Base-by-base conservation (phyloP, 2,113 vertebrate species). In the Formicarius rufipectus region DNA sequence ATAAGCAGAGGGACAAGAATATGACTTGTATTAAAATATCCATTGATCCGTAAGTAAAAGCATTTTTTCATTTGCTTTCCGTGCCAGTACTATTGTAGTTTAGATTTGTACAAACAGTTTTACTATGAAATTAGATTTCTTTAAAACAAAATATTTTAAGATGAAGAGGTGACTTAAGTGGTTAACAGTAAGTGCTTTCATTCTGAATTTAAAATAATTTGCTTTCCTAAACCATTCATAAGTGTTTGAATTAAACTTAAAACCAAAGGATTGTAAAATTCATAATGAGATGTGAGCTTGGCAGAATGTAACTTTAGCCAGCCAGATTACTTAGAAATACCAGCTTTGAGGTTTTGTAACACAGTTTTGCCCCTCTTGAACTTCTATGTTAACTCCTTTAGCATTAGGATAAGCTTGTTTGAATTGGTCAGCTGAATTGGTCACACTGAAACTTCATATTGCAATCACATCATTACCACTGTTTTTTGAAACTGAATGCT, bases 1-100 rank as follows among this genome's bases (percentile, higher is more conserved):
- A 99, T 98, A 99, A 99, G 96, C 99, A 99, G 96, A 98, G 99
- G 88, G 99, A 99, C 98, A 99, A 99, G 98, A 99, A 99, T 97
- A 99, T 99, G 99, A 98, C 98, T 42, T 98, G 97, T 96, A 99
- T 99, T 95, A 99, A 99, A 98, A 98, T 99, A 98, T 99, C 98
- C 97, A 98, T 99, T 93, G 99, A 99, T 97, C 98, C 98, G 99
- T 99, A 98, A 99, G 99, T 99, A 98, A 84, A 97, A 95, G 31
- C 37, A 28, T 83, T 33, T 74, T 97, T 97, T 96, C 59, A 27
- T 72, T 90, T 77, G 62, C 49, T 91, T 95, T 95, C 55, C 64
- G 42, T 93, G 27, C 14, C 75, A 49, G 50, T 67, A 37, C 76
- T 91, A 14, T 63, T 84, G 25, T 72, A 68, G 45, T 84, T 89